Percentiles rank a stretch among this genome's conserved stretches.
Conservation (phyloP, 1,140 invertebrate species). For the Oppia nitens region DNA sequence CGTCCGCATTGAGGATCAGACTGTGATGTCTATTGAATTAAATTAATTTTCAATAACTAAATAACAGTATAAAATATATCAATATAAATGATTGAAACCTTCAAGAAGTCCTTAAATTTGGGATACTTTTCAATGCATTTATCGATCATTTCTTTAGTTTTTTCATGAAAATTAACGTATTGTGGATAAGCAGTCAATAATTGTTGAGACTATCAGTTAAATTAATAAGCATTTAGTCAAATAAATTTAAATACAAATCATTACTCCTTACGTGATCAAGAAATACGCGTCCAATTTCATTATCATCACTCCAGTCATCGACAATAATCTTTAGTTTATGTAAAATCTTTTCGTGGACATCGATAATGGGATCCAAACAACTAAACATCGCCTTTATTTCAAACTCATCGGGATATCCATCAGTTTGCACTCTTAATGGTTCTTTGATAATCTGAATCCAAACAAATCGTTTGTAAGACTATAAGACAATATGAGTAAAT, state of each 20-base stretch:
- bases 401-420: slow-evolving; percentile 63
- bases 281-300: slow-evolving; percentile 68
- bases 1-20: slow-evolving; percentile 75
- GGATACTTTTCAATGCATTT: slow-evolving; percentile 79
- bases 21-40: slow-evolving; percentile 18
- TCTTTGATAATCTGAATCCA: slow-evolving; percentile 68
- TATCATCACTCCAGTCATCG: slow-evolving; percentile 64
- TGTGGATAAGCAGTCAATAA: slow-evolving; percentile 85
- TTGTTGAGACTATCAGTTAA: slow-evolving; percentile 30
- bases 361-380: slow-evolving; percentile 80
- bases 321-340: slow-evolving; percentile 49
- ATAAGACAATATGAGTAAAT: background rate
- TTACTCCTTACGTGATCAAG: slow-evolving; percentile 51
- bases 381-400: slow-evolving; percentile 93
- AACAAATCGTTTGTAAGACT: background rate
- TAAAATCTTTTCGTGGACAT: slow-evolving; percentile 69
- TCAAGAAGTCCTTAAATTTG: slow-evolving; percentile 93
- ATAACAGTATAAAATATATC: too few species aligned
- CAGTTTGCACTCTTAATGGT: slow-evolving; percentile 63
- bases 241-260: background rate
- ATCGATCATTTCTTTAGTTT: slow-evolving; percentile 77
- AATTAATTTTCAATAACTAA: slow-evolving; percentile 11
- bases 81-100: slow-evolving; percentile 39
- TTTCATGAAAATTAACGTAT: slow-evolving; percentile 94
- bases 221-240: slow-evolving; percentile 16